phyloP scores from a whole-genome alignment of 2,888 invertebrate genomes.

The Antheraea yamamai region DNA sequence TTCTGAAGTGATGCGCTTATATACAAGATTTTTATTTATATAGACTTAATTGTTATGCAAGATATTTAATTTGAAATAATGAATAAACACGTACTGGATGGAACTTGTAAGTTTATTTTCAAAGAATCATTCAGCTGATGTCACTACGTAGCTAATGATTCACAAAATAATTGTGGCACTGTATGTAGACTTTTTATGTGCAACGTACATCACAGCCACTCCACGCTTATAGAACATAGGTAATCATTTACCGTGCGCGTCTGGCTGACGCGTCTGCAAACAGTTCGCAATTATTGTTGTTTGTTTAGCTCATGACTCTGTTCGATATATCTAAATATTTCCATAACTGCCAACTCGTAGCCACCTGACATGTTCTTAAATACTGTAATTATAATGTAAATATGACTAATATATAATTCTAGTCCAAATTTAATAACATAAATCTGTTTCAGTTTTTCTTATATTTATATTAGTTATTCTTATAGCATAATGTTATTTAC shows the following conservation, averaged over 20 bases:
- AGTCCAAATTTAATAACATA: background rate
- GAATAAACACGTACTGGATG: conserved; percentile 23
- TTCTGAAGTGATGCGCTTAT: no score
- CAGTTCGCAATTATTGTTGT: conserved; percentile 37
- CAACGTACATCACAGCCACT: conserved; percentile 17
- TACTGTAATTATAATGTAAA: background rate
- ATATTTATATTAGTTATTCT: no score
- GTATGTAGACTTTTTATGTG: conserved; percentile 24
- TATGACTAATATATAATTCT: background rate
- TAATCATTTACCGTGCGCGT: conserved; percentile 24
- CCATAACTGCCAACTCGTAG: conserved; percentile 4
- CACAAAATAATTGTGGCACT: conserved; percentile 41
- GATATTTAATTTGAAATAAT: conserved; percentile 6
- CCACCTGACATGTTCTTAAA: background rate
- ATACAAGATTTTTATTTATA: no score
- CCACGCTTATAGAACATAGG: conserved; percentile 19
- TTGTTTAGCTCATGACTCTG: conserved; percentile 28
- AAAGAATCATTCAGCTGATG: conserved; percentile 44
- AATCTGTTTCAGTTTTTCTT: background rate
- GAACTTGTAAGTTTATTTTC: conserved; percentile 25
- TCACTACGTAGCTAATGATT: conserved; percentile 49
- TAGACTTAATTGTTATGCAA: background rate
- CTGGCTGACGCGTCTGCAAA: conserved; percentile 29
- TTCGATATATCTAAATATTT: conserved; percentile 12
- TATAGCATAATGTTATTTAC: background rate